Percentiles rank a stretch among this genome's conserved stretches.
These are phyloP conservation scores for Diploptera punctata DNA, from an alignment of 2,888 invertebrate genomes.

Conservation along the genomic window DNA sequence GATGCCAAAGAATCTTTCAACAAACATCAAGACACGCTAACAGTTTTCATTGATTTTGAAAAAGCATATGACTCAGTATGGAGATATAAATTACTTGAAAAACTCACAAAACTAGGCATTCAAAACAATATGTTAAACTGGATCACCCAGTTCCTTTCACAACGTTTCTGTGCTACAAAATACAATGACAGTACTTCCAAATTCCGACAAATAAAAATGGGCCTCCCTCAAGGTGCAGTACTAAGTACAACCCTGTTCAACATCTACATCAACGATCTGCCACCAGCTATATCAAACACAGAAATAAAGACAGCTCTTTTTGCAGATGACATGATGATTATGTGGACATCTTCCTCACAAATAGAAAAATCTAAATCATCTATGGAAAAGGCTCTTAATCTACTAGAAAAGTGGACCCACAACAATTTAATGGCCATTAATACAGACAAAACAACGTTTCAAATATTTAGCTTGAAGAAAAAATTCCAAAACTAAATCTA, in stretches of 20 bases:
- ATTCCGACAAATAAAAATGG: background rate
- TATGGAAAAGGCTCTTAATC: background rate
- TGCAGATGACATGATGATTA: background rate
- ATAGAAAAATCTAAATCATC: background rate
- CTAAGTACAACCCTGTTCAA: background rate
- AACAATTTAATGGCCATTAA: background rate
- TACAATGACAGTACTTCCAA: background rate
- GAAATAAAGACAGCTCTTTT: background rate
- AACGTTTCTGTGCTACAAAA: constrained; percentile 2
- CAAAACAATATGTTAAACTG: background rate
- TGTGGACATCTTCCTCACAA: background rate
- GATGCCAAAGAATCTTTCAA: background rate
- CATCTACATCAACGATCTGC: background rate
- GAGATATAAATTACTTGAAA: background rate
- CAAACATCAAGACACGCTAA: background rate
- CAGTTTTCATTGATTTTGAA: too few relatives aligned
- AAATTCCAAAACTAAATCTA: background rate
- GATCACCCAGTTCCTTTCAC: background rate
- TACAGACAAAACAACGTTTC: background rate
- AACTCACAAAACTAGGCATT: constrained; percentile 1
- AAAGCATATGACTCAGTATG: too few relatives aligned
- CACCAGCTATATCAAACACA: background rate
- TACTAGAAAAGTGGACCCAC: background rate
- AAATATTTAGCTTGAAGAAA: background rate
- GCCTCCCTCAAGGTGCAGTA: background rate